Evolutionary conservation across 2,113 vertebrate genomes (phyloP).

Genomic region (Ctenomys sociabilis): DNA sequence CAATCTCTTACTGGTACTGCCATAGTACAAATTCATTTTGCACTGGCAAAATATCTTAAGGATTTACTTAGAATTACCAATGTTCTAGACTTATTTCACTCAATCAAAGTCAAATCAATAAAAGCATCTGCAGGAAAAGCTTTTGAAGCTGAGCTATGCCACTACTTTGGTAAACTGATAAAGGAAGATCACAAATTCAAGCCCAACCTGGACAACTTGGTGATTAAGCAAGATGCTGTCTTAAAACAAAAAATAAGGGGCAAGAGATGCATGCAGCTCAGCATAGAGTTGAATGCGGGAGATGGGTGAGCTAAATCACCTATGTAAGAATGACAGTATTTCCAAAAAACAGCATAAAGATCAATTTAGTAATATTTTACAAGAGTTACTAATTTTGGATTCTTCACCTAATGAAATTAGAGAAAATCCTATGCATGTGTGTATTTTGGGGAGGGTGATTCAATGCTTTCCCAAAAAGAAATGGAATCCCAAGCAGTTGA

Average conservation of each 20-base stretch:
- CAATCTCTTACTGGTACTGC: background rate
- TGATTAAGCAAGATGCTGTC: background rate
- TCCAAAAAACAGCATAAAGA: background rate
- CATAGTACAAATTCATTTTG: slow-evolving; percentile 10
- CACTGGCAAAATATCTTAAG: background rate
- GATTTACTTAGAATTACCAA: background rate
- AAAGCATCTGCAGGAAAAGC: slow-evolving; percentile 16
- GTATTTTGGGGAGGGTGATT: slow-evolving; percentile 11
- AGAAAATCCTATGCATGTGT: background rate
- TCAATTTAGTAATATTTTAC: slow-evolving; percentile 2
- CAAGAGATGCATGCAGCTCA: background rate
- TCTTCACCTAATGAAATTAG: background rate
- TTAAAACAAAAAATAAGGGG: background rate
- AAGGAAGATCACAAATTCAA: background rate
- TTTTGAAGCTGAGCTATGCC: background rate
- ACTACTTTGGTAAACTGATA: background rate
- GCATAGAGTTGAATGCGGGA: background rate
- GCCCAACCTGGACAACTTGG: background rate
- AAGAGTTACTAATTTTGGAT: background rate
- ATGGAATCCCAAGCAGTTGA: background rate
- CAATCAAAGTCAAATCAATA: slow-evolving; percentile 15
- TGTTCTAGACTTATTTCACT: slow-evolving; percentile 16
- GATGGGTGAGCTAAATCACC: background rate
- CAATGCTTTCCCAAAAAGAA: background rate
- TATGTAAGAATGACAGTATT: background rate